Evolutionary conservation across 1,140 invertebrate genomes (phyloP).

Genomic region (Condylostylus longicornis): DNA sequence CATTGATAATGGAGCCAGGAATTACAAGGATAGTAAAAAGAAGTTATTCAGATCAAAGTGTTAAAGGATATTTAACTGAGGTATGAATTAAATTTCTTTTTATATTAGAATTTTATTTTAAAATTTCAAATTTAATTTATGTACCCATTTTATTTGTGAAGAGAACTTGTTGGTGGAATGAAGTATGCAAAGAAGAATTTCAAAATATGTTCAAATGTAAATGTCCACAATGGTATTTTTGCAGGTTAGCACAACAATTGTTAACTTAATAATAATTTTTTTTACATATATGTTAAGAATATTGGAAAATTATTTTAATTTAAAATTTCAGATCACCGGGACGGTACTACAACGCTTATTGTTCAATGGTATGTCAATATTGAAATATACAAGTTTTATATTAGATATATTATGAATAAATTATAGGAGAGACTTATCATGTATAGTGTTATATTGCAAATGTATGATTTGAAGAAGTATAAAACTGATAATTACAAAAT

Average conservation of each 20-base stretch:
- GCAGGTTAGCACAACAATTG: slow-evolving; percentile 37
- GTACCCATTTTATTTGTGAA: slow-evolving; percentile 23
- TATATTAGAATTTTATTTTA: not conserved
- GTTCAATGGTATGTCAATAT: no score
- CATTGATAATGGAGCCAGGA: not conserved
- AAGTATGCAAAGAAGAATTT: slow-evolving; percentile 83
- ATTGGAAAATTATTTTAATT: slow-evolving; percentile 1
- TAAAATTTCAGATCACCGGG: slow-evolving; percentile 44
- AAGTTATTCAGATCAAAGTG: slow-evolving; percentile 60
- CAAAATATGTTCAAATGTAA: slow-evolving; percentile 71
- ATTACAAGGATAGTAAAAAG: slow-evolving; percentile 37
- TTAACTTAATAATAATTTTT: not conserved
- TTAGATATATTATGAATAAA: no score
- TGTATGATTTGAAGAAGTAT: no score
- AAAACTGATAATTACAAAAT: no score
- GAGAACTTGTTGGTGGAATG: slow-evolving; percentile 86
- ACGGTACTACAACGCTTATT: slow-evolving; percentile 77
- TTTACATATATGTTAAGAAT: not conserved
- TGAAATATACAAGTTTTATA: no score
- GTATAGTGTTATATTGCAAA: no score
- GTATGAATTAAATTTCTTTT: slow-evolving; percentile 31
- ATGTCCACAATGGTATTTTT: slow-evolving; percentile 74
- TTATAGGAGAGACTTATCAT: no score
- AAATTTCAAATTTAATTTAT: not conserved
- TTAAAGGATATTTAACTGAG: slow-evolving; percentile 65